phyloP scores from a whole-genome alignment of 2,113 vertebrate genomes.

The Promerops cafer region DNA sequence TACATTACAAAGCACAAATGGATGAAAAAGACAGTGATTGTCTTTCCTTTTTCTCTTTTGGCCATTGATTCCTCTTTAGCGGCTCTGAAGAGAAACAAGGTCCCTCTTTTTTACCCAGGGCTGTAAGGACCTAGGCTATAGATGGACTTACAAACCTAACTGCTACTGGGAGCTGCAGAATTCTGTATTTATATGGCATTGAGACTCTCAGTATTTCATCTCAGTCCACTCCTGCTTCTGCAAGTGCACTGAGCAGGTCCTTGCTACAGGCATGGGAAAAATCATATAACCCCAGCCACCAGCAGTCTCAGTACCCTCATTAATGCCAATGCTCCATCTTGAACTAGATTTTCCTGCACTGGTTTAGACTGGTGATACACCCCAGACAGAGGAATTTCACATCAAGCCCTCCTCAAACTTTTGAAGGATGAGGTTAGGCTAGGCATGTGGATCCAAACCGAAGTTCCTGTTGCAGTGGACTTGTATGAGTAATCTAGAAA shows the following conservation, averaged over 20 bases:
- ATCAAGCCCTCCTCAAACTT: background rate
- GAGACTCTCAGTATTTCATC: background rate
- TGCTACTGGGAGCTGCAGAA: background rate
- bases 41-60: background rate
- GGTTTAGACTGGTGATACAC: background rate
- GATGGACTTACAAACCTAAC: background rate
- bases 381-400: background rate
- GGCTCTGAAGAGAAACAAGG: background rate
- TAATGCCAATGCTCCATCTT: background rate
- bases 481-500: background rate
- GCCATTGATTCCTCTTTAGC: background rate
- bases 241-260: background rate
- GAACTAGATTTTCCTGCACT: background rate
- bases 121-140: background rate
- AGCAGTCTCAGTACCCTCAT: background rate
- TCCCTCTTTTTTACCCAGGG: background rate
- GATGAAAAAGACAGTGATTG: background rate
- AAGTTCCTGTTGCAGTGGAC: background rate
- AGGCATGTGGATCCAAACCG: background rate
- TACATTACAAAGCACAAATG: constrained; percentile 17
- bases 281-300: background rate
- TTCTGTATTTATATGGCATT: background rate
- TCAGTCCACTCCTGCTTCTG: background rate
- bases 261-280: background rate
- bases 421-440: background rate